Percentiles rank a stretch among this genome's conserved stretches.
Evolutionary conservation across 2,888 invertebrate genomes (phyloP).

Genomic region (Hydraecia micacea): DNA sequence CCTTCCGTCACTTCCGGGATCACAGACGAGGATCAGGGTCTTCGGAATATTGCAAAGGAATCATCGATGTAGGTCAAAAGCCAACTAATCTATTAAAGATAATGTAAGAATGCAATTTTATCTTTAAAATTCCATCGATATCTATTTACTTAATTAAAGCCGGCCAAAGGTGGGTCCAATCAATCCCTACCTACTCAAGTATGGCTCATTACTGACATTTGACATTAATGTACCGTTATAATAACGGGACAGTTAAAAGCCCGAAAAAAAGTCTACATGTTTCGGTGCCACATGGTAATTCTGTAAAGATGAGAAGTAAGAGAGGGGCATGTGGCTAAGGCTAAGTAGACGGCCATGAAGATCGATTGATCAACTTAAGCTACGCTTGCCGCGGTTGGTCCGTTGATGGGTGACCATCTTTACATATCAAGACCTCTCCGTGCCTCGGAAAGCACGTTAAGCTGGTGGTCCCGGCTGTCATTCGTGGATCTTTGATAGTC

Average conservation of each 20-base stretch:
- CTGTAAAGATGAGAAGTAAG: not conserved
- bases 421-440: too few species aligned
- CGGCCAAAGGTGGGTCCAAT: slow-evolving; percentile 32
- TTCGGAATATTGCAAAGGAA: slow-evolving; percentile 11
- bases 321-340: too few species aligned
- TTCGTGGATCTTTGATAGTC: too few species aligned
- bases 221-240: not conserved
- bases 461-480: too few species aligned
- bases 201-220: not conserved
- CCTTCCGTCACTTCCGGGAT: slow-evolving; percentile 26
- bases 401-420: too few species aligned
- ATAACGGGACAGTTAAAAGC: not conserved
- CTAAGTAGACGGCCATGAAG: too few species aligned
- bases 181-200: not conserved
- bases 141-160: slow-evolving; percentile 34
- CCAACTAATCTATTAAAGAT: slow-evolving; percentile 41
- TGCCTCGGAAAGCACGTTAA: too few species aligned
- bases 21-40: not conserved
- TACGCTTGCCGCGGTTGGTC: too few species aligned
- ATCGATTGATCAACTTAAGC: too few species aligned
- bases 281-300: not conserved
- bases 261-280: not conserved
- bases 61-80: slow-evolving; percentile 40
- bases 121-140: slow-evolving; percentile 50
- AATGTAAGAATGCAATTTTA: slow-evolving; percentile 51